Evolutionary conservation across 2,888 invertebrate genomes (phyloP), one percentile per base, ranked within the genome.

Genomic region (Cordylochernes scorpioides): DNA sequence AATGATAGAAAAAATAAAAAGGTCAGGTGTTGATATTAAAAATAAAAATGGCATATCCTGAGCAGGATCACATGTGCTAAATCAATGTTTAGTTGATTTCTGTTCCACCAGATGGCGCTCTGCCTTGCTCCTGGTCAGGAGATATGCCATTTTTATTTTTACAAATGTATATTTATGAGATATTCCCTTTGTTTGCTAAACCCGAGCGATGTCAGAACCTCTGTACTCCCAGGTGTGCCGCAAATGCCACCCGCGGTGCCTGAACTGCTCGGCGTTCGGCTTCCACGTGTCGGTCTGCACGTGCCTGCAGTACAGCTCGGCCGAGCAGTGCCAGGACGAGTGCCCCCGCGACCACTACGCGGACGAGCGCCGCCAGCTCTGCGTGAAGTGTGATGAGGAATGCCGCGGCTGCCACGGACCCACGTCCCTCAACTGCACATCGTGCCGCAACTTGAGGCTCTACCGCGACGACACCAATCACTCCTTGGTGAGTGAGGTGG

Each of bases 191-290:
- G 19, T 22, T 2, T n/a, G 3, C 22, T 22, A 2, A 6, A 22
- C 12, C 14, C 4, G 14, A 19, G 14, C 1, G 12, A 6, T 6
- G 14, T 22, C 14, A 12, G 19, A 10, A 8, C 14, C 10, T 28
- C 12, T 2, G 5, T 10, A 27, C 24, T 36, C 37, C 1, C 37
- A 53, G 51, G 69, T 84, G 17, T 91, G 91, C 47, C 63, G 77
- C 35, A 74, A 70, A 50, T 91, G 91, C 49, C 80, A 91, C 56
- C 68, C 73, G 1, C 59, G 75, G 22, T 91, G 91, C 50, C 68
- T 71, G 40, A 69, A 70, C 38, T 91, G 91, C 51, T 71, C 70
- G 5, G 75, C 73, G 3, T 80, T 72, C 46, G 84, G 86, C 15
- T 73, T 77, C 43, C 77, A 82, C 44, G 67, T 39, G 5, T 34